A percentile compares a stretch with the other conserved stretches of the same genome.
These are phyloP conservation scores for Atta cephalotes DNA, from an alignment of 1,140 invertebrate genomes.

Conservation along the genomic window DNA sequence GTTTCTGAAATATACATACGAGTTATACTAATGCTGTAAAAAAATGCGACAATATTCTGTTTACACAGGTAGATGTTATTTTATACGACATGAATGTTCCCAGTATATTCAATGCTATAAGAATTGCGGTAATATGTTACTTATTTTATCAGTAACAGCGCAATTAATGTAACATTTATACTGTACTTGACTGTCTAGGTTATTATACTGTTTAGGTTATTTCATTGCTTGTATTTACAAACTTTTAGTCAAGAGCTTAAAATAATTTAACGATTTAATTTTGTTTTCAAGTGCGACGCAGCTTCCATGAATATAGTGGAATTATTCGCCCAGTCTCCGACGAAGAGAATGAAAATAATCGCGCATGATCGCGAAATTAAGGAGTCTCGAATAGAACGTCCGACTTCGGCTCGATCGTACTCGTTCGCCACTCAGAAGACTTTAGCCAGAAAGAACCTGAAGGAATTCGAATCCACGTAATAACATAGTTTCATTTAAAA, in stretches of 20 bases:
- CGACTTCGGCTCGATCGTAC: slow-evolving; percentile 83
- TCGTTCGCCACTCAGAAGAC: slow-evolving; percentile 86
- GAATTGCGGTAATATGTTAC: too few species aligned
- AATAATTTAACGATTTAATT: slow-evolving; percentile 40
- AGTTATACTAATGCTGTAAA: too few species aligned
- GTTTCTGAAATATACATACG: too few species aligned
- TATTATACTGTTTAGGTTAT: too few species aligned
- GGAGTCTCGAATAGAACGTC: slow-evolving; percentile 80
- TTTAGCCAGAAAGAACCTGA: slow-evolving; percentile 84
- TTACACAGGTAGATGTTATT: too few species aligned
- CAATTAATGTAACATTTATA: too few species aligned
- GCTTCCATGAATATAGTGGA: slow-evolving; percentile 84
- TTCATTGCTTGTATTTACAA: not conserved
- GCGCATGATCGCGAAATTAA: slow-evolving; percentile 83
- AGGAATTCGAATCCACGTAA: slow-evolving; percentile 82
- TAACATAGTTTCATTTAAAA: slow-evolving; percentile 45
- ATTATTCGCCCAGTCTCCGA: slow-evolving; percentile 80
- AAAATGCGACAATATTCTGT: too few species aligned
- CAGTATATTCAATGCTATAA: too few species aligned
- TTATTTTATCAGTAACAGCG: too few species aligned
- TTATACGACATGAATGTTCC: too few species aligned
- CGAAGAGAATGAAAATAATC: slow-evolving; percentile 82
- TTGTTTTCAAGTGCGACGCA: slow-evolving; percentile 81
- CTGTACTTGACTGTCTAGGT: too few species aligned
- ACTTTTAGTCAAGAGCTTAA: not conserved